Base-by-base conservation (phyloP, 2,113 vertebrate genomes). In the Lethenteron reissneri region DNA sequence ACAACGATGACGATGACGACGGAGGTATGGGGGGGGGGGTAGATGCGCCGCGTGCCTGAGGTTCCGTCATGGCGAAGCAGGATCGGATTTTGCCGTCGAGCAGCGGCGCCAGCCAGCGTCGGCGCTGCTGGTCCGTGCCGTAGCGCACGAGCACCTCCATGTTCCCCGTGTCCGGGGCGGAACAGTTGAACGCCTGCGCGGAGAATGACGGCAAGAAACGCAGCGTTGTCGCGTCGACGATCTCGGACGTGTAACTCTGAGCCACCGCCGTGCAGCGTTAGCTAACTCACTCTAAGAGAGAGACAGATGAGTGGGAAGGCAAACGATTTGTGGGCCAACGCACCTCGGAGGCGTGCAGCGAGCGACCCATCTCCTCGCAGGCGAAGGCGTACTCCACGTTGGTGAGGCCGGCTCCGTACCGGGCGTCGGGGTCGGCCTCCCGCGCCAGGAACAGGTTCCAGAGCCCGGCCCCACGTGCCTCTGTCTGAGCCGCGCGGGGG, bases 61-160 rank as follows among this genome's bases (percentile, higher is more conserved):
- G 81, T 71, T 82, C 80, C 0, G 80, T 83, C 82, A 83, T 81
- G 2, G 82, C 81, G 11, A 81, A 84, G 69, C 81, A 83, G 13
- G 81, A 82, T 56, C 78, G 75, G 69, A 77, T 75, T 75, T 71
- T 77, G 21, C 79, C 80, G 1, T 81, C 77, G 69, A 81, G 75
- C 72, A 81, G 21, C 0, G 78, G 82, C 12, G 14, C 5, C 57
- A 81, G 77, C 81, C 82, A 81, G 57, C 72, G 75, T 62, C 76
- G 75, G 74, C 81, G 81, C 77, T 83, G 82, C 10, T 72, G 72
- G 60, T 78, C 72, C 0, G 80, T 81, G 70, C 80, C 80, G 0
- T 81, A 83, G 1, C 75, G 77, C 10, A 81, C 73, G 60, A 81
- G 77, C 10, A 83, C 75, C 72, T 83, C 80, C 80, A 79, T 79